Evolutionary conservation across 2,888 invertebrate genomes (phyloP).

Genomic region (Hydropsyche betteni): DNA sequence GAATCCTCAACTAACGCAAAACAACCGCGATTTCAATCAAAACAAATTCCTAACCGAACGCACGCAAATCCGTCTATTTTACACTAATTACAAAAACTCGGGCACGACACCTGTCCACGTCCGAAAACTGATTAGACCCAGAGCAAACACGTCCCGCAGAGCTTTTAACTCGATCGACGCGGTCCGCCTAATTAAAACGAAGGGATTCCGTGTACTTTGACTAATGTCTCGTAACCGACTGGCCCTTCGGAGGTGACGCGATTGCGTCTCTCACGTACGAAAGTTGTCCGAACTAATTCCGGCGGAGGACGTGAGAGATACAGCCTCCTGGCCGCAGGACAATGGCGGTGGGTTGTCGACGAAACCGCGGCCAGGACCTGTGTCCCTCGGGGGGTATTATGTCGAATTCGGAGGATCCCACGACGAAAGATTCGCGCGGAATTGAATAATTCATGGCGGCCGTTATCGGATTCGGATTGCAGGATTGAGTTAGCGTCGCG

Average conservation of each 20-base stretch:
- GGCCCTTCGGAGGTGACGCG: neutral
- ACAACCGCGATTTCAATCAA: too few relatives aligned
- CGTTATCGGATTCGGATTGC: neutral
- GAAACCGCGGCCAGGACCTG: conserved; percentile 9
- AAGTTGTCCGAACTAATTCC: conserved; percentile 38
- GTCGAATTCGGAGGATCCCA: conserved; percentile 8
- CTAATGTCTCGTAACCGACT: conserved; percentile 31
- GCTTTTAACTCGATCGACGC: conserved; percentile 21
- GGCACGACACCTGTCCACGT: too few relatives aligned
- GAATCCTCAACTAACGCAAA: too few relatives aligned
- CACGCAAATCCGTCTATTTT: too few relatives aligned
- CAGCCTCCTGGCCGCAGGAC: neutral
- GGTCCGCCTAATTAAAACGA: conserved; percentile 22
- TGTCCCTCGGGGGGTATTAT: conserved; percentile 13
- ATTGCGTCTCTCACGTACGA: conserved; percentile 30
- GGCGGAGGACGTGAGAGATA: conserved; percentile 35
- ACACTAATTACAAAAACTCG: too few relatives aligned
- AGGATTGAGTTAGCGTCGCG: conserved; percentile 28
- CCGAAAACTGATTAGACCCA: too few relatives aligned
- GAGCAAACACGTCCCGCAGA: too few relatives aligned
- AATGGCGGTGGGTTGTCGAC: neutral
- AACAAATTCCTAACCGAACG: too few relatives aligned
- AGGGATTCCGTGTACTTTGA: conserved; percentile 33
- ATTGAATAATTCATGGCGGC: conserved; percentile 34
- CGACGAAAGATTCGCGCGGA: conserved; percentile 19